Evolutionary conservation across 2,888 invertebrate species (phyloP), one percentile per base, ranked within the genome.

Genomic region (Bugulina stolonifera): DNA sequence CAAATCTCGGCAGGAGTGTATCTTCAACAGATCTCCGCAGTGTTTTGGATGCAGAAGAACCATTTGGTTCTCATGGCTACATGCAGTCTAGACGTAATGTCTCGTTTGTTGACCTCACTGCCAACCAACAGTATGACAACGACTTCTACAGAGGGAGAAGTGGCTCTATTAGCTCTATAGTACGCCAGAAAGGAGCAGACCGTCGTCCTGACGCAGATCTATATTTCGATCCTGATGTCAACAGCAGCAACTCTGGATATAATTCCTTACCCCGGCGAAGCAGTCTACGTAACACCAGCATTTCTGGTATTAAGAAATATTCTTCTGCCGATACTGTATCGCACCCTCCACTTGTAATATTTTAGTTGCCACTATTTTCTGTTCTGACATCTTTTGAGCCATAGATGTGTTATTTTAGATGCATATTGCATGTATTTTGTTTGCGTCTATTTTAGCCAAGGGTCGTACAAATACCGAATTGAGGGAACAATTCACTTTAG

Each of bases 391-490:
- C n/a, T n/a, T n/a, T n/a, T n/a, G n/a, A n/a, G n/a, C n/a, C n/a
- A n/a, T n/a, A n/a, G n/a, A n/a, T n/a, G n/a, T n/a, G n/a, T n/a
- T n/a, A n/a, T n/a, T n/a, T n/a, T n/a, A n/a, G n/a, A n/a, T n/a
- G n/a, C n/a, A n/a, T n/a, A n/a, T n/a, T n/a, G n/a, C n/a, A n/a
- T n/a, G n/a, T n/a, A n/a, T n/a, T n/a, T n/a, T n/a, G n/a, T n/a
- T n/a, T n/a, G 43, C 18, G 43, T 43, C 43, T 10, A 73, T 72
- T 74, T 69, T 78, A 83, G 83, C 81, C 25, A 81, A 78, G 76
- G 82, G 82, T 73, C 75, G 83, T 73, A 80, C 80, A 73, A 82
- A 82, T 76, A 74, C 76, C 72, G 83, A 83, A 74, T 80, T 83
- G 58, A 79, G 82, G 71, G 82, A 83, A 71, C 74, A 79, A 32